Evolutionary conservation across 2,113 vertebrate genomes (phyloP), one percentile per base, ranked within the genome.

Genomic region (Pelecanoides urinatrix): DNA sequence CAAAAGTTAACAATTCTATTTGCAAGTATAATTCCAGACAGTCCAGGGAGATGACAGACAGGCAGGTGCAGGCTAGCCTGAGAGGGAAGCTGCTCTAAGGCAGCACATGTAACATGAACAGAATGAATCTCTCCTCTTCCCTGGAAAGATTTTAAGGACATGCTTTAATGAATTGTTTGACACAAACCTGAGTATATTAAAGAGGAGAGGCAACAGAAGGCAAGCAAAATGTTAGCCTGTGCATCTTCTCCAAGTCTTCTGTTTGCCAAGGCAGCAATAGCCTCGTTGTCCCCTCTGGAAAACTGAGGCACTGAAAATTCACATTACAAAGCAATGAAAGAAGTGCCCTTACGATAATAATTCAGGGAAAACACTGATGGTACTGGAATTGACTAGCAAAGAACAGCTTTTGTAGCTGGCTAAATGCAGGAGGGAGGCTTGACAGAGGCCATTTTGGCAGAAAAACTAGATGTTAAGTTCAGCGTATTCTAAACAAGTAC

Each of bases 11-110:
- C 83, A 87, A 94, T 91, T 95, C 70, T 92, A 96, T 95, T 97
- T 97, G 94, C 95, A 97, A 97, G 88, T 97, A 91, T 96, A 97
- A 96, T 96, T 88, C 80, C 66, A 82, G 70, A 89, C 77, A 90
- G 95, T 95, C 97, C 95, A 84, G 91, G 80, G 92, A 92, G 53
- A 97, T 87, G 94, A 91, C 53, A 95, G 92, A 88, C 79, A 90
- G 84, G 61, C 95, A 97, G 95, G 86, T 91, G 84, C 66, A 85
- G 91, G 73, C 89, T 68, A 67, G 86, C 85, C 61, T 13, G 2
- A 72, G 58, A 92, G 61, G 30, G 73, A 95, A 89, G 73, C 83
- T 87, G 40, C 68, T 91, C 50, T 74, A 26, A 91, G 86, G 86
- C 50, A 78, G 49, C 15, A 52, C 30, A 29, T 19, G 36, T 56